Base-by-base conservation (phyloP, 2,888 invertebrate genomes). In the Panzeria rudis region DNA sequence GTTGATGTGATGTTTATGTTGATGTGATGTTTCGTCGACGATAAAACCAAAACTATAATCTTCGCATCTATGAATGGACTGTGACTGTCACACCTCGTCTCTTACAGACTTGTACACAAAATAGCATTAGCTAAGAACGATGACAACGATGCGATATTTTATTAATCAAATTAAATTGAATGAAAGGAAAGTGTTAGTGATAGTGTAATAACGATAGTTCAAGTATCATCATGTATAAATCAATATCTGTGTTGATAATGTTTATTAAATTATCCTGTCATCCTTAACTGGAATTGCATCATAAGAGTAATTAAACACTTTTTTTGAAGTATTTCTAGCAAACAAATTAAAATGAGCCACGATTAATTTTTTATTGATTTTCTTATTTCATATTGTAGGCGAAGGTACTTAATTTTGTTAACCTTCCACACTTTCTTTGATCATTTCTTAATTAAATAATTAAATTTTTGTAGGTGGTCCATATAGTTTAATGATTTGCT, bases 91-190 rank as follows among this genome's bases (percentile, higher is more conserved):
- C 29, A 38, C 52, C 23, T 52, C 35, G 23, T 38, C 35, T 29
- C 47, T 50, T 47, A 17, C 17, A 32, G 1, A 25, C 25, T 41
- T 62, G 5, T 2, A 8, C 7, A 44, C 44, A 44, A 29, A 17
- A 7, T 17, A 23, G 20, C 17, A 41, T 29, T 25, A 25, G 8
- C 38, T 54, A 35, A 29, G 25, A 7, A 64, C 41, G 25, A 29
- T 25, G 41, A 9, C 66, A 76, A 32, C 50, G 23, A 54, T 32
- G 23, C 50, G 23, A 54, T 32, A 56, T 56, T 66, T 54, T 64
- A 76, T 76, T 29, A 76, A 54, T 64, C 54, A 66, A 56, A 66
- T 66, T 68, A 35, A 17, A 56, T 47, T 35, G 23, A 56, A 56
- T 64, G 9, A 29, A 64, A 5, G 41, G 25, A 64, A 64, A 52